A percentile compares a stretch with the other conserved stretches of the same genome.
Evolutionary conservation across 2,797 vertebrate genomes (phyloP).

Genomic region (Zonotrichia albicollis): DNA sequence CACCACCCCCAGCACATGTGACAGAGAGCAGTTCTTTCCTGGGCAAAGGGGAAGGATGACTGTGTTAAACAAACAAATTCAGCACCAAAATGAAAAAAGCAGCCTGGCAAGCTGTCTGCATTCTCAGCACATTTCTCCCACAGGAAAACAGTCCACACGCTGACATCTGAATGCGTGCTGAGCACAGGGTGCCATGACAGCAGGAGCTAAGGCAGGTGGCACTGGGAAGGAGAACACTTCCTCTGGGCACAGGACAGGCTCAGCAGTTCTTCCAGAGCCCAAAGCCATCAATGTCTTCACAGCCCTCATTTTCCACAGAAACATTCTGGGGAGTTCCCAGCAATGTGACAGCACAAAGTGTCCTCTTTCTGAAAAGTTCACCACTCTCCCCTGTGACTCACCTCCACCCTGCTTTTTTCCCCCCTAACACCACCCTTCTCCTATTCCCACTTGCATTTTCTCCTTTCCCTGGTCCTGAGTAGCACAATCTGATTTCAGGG

Average conservation of each 20-base stretch:
- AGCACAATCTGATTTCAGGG: neutral
- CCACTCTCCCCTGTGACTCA: neutral
- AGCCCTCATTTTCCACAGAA: neutral
- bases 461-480: neutral
- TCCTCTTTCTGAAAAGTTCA: neutral
- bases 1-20: neutral
- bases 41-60: neutral
- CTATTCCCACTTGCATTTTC: neutral
- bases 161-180: neutral
- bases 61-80: neutral
- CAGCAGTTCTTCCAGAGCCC: neutral
- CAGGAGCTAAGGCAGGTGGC: neutral
- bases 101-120: neutral
- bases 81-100: neutral
- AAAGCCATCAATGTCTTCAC: neutral
- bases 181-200: neutral
- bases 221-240: neutral
- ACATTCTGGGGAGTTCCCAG: fast-evolving
- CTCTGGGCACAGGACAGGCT: neutral
- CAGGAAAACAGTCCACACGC: neutral
- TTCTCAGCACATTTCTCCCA: neutral
- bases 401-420: neutral
- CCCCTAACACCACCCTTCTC: fast-evolving
- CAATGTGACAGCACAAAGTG: neutral
- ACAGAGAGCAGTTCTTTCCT: neutral